Evolutionary conservation across 2,113 vertebrate genomes (phyloP).

Genomic region (Malurus melanocephalus): DNA sequence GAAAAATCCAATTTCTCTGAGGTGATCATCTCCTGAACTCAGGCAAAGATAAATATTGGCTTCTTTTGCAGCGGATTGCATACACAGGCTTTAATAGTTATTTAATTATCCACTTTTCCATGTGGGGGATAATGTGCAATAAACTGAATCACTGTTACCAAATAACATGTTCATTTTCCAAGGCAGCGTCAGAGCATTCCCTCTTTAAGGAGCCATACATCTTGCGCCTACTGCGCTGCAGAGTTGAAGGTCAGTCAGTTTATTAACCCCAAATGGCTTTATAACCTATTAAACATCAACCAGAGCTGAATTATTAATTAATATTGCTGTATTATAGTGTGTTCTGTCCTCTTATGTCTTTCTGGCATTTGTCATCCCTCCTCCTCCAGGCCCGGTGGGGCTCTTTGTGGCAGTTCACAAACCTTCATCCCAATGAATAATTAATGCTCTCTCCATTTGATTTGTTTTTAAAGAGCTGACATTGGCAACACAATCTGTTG

Average conservation of each 20-base stretch:
- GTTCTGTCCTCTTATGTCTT: background rate
- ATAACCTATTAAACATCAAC: conserved; percentile 11
- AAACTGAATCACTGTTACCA: background rate
- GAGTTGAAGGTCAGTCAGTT: background rate
- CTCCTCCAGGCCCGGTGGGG: background rate
- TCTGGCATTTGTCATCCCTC: background rate
- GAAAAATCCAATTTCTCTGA: background rate
- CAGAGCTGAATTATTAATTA: conserved; percentile 32
- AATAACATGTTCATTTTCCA: background rate
- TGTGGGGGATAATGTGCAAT: background rate
- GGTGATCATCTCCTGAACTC: background rate
- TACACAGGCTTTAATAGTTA: background rate
- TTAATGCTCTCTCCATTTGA: background rate
- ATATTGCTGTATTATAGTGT: background rate
- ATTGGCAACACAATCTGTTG: background rate
- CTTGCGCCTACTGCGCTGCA: background rate
- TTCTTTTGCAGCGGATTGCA: background rate
- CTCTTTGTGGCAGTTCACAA: background rate
- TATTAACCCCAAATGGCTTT: conserved; percentile 14
- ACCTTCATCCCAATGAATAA: background rate
- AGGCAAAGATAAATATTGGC: background rate
- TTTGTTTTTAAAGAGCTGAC: background rate
- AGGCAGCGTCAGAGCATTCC: background rate
- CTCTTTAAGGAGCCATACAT: background rate
- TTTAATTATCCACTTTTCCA: background rate